These are phyloP conservation scores for Chitala chitala DNA, from an alignment of 2,113 vertebrate species.

Conservation along the genomic window DNA sequence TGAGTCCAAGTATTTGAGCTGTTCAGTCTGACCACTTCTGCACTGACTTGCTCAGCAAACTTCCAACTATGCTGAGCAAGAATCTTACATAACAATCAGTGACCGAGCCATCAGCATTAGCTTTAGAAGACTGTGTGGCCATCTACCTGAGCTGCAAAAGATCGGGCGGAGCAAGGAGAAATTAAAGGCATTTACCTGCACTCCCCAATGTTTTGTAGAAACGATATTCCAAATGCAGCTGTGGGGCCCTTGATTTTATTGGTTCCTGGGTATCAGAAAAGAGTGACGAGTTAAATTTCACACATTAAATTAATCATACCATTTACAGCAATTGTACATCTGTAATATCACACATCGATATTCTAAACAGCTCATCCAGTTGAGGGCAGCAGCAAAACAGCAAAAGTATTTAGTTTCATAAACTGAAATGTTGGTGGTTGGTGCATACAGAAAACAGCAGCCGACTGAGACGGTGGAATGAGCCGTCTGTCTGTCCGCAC, in stretches of 20 bases:
- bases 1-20: no score
- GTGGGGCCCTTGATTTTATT: slow-evolving; percentile 94
- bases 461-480: not conserved
- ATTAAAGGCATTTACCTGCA: slow-evolving; percentile 44
- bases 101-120: no score
- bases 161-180: not conserved
- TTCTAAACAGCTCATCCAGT: not conserved
- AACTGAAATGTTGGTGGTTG: no score
- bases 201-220: slow-evolving; percentile 96
- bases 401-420: not conserved
- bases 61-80: no score
- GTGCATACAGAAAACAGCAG: not conserved
- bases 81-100: no score
- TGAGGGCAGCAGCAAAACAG: not conserved
- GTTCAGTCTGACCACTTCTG: no score
- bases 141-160: no score
- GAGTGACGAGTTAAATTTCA: not conserved
- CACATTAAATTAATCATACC: not conserved
- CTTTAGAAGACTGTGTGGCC: no score
- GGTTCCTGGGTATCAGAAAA: slow-evolving; percentile 73
- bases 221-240: slow-evolving; percentile 94
- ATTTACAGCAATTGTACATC: no score
- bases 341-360: no score
- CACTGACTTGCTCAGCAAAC: no score
- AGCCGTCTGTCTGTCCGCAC: not conserved